phyloP scores from a whole-genome alignment of 2,888 invertebrate genomes.

The Schizaphis graminum region DNA sequence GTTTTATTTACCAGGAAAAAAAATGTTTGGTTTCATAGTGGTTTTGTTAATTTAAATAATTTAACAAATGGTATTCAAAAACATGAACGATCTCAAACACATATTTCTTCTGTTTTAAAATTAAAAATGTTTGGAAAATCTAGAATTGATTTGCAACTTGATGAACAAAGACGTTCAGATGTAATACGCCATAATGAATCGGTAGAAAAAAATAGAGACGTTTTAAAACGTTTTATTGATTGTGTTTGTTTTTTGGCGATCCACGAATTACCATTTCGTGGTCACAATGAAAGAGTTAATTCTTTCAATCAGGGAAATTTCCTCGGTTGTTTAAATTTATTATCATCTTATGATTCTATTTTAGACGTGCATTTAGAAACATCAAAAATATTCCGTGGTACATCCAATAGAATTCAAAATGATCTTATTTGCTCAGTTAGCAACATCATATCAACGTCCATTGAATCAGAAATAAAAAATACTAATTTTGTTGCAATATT shows the following conservation, averaged over 20 bases:
- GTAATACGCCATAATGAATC: conserved; percentile 46
- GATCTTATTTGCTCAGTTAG: not conserved
- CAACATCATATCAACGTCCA: conserved; percentile 20
- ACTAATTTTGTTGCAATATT: conserved; percentile 25
- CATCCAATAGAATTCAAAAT: conserved; percentile 40
- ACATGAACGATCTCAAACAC: conserved; percentile 47
- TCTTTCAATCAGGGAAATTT: conserved; percentile 38
- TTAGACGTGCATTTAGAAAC: conserved; percentile 48
- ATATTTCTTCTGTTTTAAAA: conserved; percentile 44
- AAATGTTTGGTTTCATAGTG: conserved; percentile 39
- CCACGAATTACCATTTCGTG: conserved; percentile 39
- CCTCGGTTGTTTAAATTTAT: conserved; percentile 19
- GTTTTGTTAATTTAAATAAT: conserved; percentile 48
- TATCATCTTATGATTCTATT: conserved; percentile 41
- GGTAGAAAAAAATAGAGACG: conserved; percentile 35
- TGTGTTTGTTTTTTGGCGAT: conserved; percentile 42
- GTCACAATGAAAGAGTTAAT: conserved; percentile 45
- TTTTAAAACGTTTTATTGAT: conserved; percentile 49
- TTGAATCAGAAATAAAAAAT: conserved; percentile 37
- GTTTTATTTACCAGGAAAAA: conserved; percentile 40
- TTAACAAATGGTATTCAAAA: conserved; percentile 45
- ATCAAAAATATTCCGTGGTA: conserved; percentile 42
- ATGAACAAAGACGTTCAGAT: conserved; percentile 32
- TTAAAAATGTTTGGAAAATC: conserved; percentile 45
- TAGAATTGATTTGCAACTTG: conserved; percentile 40